Percentiles rank a stretch among this genome's conserved stretches.
phyloP scores from a whole-genome alignment of 2,797 vertebrate genomes.

The Gymnoscopelus braueri region DNA sequence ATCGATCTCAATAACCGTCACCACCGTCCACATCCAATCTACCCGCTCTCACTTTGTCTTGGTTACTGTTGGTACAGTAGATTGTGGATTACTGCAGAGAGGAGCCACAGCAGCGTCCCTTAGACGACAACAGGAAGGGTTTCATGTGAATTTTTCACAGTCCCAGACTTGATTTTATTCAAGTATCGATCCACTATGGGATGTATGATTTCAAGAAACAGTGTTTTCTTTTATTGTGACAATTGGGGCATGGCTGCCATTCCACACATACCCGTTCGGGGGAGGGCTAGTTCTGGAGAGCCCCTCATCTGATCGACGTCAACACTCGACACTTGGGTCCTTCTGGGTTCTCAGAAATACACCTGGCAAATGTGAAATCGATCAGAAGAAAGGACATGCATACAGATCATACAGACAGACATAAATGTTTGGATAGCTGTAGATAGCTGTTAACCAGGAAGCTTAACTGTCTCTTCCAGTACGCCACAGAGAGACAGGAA shows the following conservation, averaged over 20 bases:
- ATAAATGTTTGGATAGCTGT: too few relatives aligned
- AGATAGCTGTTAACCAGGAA: too few relatives aligned
- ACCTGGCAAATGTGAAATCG: too few relatives aligned
- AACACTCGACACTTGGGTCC: too few relatives aligned
- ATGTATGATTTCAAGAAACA: too few relatives aligned
- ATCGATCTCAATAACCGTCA: slow-evolving; percentile 14
- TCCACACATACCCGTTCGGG: not conserved
- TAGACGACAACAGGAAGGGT: not conserved
- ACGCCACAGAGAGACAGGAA: too few relatives aligned
- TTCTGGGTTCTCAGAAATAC: too few relatives aligned
- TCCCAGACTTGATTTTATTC: not conserved
- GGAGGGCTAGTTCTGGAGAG: not conserved
- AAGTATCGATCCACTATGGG: not conserved
- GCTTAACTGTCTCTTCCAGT: too few relatives aligned
- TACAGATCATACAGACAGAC: too few relatives aligned
- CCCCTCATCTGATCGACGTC: not conserved
- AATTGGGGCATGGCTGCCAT: not conserved
- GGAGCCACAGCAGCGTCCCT: not conserved
- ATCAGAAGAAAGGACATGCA: too few relatives aligned
- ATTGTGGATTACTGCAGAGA: not conserved
- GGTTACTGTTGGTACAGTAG: not conserved
- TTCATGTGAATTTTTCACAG: not conserved
- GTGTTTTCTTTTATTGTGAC: too few relatives aligned
- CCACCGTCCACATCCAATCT: slow-evolving; percentile 7
- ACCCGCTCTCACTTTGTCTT: not conserved